phyloP scores from a whole-genome alignment of 2,113 vertebrate species.

The Poecilia latipinna region DNA sequence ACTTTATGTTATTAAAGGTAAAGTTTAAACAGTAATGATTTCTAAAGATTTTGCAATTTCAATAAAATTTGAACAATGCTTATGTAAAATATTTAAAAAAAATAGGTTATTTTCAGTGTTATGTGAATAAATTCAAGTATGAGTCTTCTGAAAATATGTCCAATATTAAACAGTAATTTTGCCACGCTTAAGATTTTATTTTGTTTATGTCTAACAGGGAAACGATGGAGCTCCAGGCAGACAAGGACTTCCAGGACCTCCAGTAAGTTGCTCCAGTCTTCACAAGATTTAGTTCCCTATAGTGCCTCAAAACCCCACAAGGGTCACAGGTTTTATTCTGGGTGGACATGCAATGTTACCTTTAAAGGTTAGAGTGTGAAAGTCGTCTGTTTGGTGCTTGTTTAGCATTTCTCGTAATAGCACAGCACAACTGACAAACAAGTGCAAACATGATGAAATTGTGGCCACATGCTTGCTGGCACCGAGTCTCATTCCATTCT shows the following conservation, averaged over 20 bases:
- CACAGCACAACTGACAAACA: slow-evolving; percentile 60
- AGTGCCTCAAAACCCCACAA: slow-evolving; percentile 2
- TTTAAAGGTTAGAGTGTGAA: slow-evolving; percentile 1
- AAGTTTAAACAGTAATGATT: no score
- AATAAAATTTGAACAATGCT: not conserved
- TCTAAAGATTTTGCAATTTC: not conserved
- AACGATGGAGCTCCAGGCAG: slow-evolving; percentile 87
- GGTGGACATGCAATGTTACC: not conserved
- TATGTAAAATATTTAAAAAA: not conserved
- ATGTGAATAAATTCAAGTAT: no score
- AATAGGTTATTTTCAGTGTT: not conserved
- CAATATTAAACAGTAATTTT: slow-evolving; percentile 11
- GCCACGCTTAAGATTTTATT: slow-evolving; percentile 31
- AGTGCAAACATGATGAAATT: slow-evolving; percentile 59
- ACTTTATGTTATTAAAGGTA: no score
- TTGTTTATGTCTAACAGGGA: slow-evolving; percentile 82
- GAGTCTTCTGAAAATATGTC: not conserved
- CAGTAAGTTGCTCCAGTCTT: slow-evolving; percentile 71
- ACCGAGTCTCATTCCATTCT: slow-evolving; percentile 54
- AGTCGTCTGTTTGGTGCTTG: slow-evolving; percentile 17
- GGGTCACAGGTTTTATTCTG: not conserved
- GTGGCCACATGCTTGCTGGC: slow-evolving; percentile 50
- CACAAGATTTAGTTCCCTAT: slow-evolving; percentile 14
- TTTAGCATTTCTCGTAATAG: slow-evolving; percentile 39
- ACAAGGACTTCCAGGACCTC: slow-evolving; percentile 82